Conservation (phyloP, 2,113 vertebrate genomes). For the Oryzias curvinotus region DNA sequence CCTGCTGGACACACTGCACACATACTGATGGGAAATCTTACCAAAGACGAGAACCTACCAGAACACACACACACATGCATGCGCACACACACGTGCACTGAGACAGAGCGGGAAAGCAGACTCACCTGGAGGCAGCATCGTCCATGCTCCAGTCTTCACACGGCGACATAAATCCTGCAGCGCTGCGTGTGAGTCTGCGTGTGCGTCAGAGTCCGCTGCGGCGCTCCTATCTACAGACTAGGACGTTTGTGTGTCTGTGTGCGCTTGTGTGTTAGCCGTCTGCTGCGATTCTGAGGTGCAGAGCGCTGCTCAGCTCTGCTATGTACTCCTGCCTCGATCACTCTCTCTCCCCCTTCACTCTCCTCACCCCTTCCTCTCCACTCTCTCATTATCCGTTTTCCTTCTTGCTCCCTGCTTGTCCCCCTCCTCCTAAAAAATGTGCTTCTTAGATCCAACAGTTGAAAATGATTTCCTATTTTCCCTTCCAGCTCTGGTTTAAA, state of each 20-base stretch:
- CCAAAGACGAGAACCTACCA: no score
- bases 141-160: slow-evolving; percentile 64
- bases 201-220: slow-evolving; percentile 26
- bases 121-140: slow-evolving; percentile 62
- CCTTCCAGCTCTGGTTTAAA: no score
- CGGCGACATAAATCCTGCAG: slow-evolving; percentile 36
- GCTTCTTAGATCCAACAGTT: no score
- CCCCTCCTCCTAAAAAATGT: background rate
- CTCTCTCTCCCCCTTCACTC: slow-evolving; percentile 10
- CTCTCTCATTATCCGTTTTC: background rate
- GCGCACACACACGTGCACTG: background rate
- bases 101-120: slow-evolving; percentile 20
- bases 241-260: no score
- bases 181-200: background rate
- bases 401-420: background rate
- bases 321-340: slow-evolving; percentile 32
- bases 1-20: slow-evolving; percentile 1
- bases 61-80: background rate
- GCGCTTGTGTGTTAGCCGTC: no score
- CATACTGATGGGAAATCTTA: no score
- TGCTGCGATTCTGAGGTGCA: no score
- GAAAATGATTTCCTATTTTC: no score
- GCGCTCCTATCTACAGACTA: slow-evolving; percentile 34
- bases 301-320: slow-evolving; percentile 28
- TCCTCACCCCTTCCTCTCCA: slow-evolving; percentile 1